Percentiles rank a stretch among this genome's conserved stretches.
Evolutionary conservation across 2,888 invertebrate genomes (phyloP).

Genomic region (Thymelicus sylvestris): DNA sequence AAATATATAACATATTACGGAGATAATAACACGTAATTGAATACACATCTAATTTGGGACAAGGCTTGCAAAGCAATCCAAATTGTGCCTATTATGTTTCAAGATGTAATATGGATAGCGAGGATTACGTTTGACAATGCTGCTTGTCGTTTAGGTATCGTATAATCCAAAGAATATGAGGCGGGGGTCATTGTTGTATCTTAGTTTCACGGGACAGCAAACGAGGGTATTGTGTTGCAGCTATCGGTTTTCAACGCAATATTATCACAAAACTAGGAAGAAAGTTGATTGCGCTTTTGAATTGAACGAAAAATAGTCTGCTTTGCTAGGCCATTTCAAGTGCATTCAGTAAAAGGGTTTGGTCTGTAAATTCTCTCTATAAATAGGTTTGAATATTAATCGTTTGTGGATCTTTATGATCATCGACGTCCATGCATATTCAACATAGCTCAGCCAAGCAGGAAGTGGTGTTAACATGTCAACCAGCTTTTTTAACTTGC

Average conservation of each 20-base stretch:
- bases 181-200: conserved; percentile 64
- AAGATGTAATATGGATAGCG: conserved; percentile 40
- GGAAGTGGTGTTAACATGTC: background rate
- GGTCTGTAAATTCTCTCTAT: background rate
- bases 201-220: conserved; percentile 71
- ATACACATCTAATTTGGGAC: conserved; percentile 23
- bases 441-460: background rate
- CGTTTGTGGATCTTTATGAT: too few relatives aligned
- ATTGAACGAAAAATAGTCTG: conserved; percentile 50
- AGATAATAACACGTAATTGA: conserved; percentile 1
- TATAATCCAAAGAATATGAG: conserved; percentile 54
- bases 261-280: conserved; percentile 63
- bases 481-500: too few relatives aligned
- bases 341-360: background rate
- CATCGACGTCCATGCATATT: too few relatives aligned
- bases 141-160: conserved; percentile 52
- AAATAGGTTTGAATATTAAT: too few relatives aligned
- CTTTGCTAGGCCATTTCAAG: conserved; percentile 13
- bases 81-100: conserved; percentile 38
- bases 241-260: conserved; percentile 70
- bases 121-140: conserved; percentile 58
- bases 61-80: conserved; percentile 13
- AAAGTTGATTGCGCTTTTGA: conserved; percentile 65
- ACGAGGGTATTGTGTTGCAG: conserved; percentile 70
- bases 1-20: too few relatives aligned